Evolutionary conservation across 2,797 vertebrate genomes (phyloP).

Genomic region (Aulostomus chinensis): DNA sequence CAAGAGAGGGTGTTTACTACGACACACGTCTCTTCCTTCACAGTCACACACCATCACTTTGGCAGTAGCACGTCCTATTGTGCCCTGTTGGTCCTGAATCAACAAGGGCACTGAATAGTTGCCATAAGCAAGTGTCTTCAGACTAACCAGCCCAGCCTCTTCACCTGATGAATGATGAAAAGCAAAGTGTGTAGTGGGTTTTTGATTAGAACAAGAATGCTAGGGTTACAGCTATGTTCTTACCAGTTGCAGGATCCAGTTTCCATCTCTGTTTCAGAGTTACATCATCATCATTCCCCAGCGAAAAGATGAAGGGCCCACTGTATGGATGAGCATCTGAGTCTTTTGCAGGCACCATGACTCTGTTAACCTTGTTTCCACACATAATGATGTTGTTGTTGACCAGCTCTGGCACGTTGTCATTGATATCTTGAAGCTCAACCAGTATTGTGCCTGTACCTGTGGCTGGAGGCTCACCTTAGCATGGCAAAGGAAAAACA

Average conservation of each 20-base stretch:
- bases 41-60: conserved; percentile 80
- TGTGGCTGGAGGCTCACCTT: conserved; percentile 80
- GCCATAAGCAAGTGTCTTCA: conserved; percentile 66
- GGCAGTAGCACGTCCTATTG: conserved; percentile 45
- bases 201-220: rapidly evolving
- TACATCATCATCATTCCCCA: conserved; percentile 52
- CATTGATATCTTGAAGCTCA: conserved; percentile 79
- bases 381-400: conserved; percentile 64
- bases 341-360: conserved; percentile 68
- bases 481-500: not conserved
- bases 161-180: conserved; percentile 58
- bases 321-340: conserved; percentile 65
- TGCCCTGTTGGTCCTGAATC: conserved; percentile 81
- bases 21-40: conserved; percentile 42
- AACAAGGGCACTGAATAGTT: conserved; percentile 78
- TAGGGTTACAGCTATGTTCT: conserved; percentile 13
- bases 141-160: conserved; percentile 69
- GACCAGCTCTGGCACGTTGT: conserved; percentile 71
- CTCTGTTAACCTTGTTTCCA: conserved; percentile 31
- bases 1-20: not conserved
- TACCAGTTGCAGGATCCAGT: conserved; percentile 73
- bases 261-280: conserved; percentile 69
- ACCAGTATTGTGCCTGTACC: conserved; percentile 75
- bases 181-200: not conserved
- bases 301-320: conserved; percentile 76